Evolutionary conservation across 2,797 vertebrate genomes (phyloP), one percentile per base, ranked within the genome.

Genomic region (Bradypus variegatus): DNA sequence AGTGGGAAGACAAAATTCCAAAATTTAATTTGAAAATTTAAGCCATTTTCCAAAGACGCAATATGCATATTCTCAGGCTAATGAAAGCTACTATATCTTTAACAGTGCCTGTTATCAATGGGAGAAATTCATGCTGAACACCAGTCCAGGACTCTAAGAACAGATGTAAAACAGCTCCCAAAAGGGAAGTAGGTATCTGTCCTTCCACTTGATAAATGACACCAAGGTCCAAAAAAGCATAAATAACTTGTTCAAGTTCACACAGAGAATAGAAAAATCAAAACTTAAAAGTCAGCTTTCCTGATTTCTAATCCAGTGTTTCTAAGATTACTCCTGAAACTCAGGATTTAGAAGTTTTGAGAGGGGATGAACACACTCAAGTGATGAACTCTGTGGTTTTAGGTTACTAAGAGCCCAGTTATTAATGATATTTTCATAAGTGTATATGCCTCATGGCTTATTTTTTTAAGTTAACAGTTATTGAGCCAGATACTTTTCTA

Each of bases 1-100:
- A 45, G 33, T 55, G 6, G 36, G 12, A 83, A 90, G 33, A 36
- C 55, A 86, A 77, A 11, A 69, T 70, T 77, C 41, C 64, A 92
- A 73, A 87, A 60, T 87, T 87, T 50, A 33, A 77, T 60, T 75
- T 87, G 41, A 79, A 92, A 86, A 88, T 88, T 23, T 69, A 29
- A 89, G 27, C n/a, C 16, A n/a, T 81, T 88, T 90, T 67, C 38
- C 64, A 94, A 91, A n/a, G 38, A 77, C 91, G 33, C 5, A 45
- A 25, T 58, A 8, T 70, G 33, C 11, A 70, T 70, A 72, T 78
- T 77, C 4, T 89, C 62, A 72, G 31, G 19, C 29, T 85, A 85
- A 65, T 18, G 53, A 82, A 7, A 65, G 45, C 18, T 70, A 45
- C 21, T 50, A 8, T 6, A 82, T 7, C 36, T 38, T 36, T 53